Base-by-base conservation (phyloP, 2,113 vertebrate genomes). In the Gila orcuttii region DNA sequence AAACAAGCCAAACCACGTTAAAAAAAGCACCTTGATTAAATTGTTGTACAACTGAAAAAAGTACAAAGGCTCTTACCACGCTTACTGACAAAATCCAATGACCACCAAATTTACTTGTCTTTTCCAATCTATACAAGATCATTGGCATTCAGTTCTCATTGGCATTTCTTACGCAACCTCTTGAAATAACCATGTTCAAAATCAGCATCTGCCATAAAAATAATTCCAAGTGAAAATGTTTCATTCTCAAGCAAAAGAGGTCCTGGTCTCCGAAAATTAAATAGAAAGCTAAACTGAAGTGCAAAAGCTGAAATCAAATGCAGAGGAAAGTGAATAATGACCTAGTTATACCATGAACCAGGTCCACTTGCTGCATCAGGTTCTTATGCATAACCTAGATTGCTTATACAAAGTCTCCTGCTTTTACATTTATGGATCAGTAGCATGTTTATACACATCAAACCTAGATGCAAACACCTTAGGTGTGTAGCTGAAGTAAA, bases 161-260 rank as follows among this genome's bases (percentile, higher is more conserved):
- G 76, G 52, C 76, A 78, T 52, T 78, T 78, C 19, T 60, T 62
- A 62, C 12, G 57, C 77, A 79, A 79, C 33, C 33, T 25, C 57
- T 79, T 79, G 77, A 62, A 60, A 79, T 60, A 79, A 42, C 47
- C 75, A 31, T 28, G 52, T 55, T 36, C 76, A 78, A 78, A 55
- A 52, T 19, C 52, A n/a, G 55, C 77, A 79, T 60, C 77, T 79
- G 77, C 77, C 55, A 79, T 62, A 12, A 36, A 79, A 79, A 42
- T 60, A 62, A 79, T 79, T 79, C 77, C 77, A 62, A 78, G 28
- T 39, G 33, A 36, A 78, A 79, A 79, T 62, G 77, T 79, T 60
- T 62, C 33, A 62, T 39, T 79, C 57, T 73, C 21, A 17, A 66
- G 28, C 42, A 42, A 81, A 66, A 50, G 42, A 81, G 39, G 60